Percentiles rank a stretch among this genome's conserved stretches.
Conservation (phyloP, 2,113 vertebrate genomes). For the Sciurus niger region DNA sequence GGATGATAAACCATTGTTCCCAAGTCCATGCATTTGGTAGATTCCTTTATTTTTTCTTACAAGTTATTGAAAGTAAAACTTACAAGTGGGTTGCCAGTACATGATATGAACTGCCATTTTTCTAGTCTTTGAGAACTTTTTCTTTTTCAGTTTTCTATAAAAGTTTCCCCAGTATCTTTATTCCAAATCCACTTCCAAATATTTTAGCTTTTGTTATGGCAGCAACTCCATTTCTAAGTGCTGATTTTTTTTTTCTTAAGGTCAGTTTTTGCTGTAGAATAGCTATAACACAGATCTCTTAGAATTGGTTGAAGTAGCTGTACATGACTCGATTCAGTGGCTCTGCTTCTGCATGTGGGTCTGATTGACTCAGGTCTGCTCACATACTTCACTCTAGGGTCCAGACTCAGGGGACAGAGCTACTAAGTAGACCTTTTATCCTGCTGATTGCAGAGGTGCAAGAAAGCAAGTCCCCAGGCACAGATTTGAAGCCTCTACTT, state of each 20-base stretch:
- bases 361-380: neutral
- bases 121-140: neutral
- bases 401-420: neutral
- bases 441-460: neutral
- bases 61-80: neutral
- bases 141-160: neutral
- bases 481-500: neutral
- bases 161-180: neutral
- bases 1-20: neutral
- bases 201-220: neutral
- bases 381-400: fast-evolving
- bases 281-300: too few relatives aligned
- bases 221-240: neutral
- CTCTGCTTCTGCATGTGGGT: neutral
- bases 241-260: neutral
- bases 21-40: neutral
- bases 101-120: neutral
- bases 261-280: neutral
- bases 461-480: neutral
- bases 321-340: too few relatives aligned
- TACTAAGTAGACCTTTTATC: neutral
- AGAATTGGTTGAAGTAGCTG: neutral
- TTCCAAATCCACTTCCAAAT: neutral
- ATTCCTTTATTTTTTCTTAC: neutral
- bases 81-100: neutral